Evolutionary conservation across 1,140 invertebrate genomes (phyloP).

Genomic region (Zelostemma sp.): DNA sequence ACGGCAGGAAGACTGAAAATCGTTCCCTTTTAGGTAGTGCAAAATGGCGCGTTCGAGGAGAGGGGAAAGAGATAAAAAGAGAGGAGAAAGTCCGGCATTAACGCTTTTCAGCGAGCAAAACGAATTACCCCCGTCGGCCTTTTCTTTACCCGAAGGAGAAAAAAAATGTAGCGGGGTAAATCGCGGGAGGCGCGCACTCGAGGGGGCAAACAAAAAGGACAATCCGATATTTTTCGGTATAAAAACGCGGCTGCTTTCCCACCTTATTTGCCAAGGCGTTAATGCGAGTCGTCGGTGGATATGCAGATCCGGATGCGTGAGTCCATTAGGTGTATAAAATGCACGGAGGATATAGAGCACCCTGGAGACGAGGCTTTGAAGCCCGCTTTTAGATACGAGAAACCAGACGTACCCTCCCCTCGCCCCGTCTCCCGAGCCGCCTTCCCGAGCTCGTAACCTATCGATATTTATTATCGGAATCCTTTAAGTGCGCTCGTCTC

Average conservation of each 20-base stretch:
- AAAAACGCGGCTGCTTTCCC: no score
- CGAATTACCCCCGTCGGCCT: conserved; percentile 43
- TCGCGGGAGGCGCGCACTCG: no score
- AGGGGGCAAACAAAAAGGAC: no score
- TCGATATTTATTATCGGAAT: conserved; percentile 51
- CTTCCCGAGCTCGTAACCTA: conserved; percentile 43
- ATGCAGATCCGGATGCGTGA: conserved; percentile 37
- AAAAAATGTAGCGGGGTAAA: no score
- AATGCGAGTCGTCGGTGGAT: conserved; percentile 34
- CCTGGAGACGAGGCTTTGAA: conserved; percentile 41
- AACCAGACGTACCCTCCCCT: background rate
- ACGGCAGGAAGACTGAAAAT: conserved; percentile 34
- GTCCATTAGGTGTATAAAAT: conserved; percentile 47
- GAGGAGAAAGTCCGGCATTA: conserved; percentile 36
- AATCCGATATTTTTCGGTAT: no score
- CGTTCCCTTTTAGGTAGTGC: conserved; percentile 30
- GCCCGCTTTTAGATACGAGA: conserved; percentile 32
- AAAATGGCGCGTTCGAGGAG: background rate
- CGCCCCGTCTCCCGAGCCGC: conserved; percentile 9
- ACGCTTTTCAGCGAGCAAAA: conserved; percentile 47
- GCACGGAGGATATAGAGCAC: conserved; percentile 21
- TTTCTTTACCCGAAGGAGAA: conserved; percentile 30
- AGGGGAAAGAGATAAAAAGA: background rate
- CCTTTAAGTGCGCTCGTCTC: conserved; percentile 36
- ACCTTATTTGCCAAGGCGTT: no score